Conservation (phyloP, 2,797 vertebrate species). For the Emys orbicularis region DNA sequence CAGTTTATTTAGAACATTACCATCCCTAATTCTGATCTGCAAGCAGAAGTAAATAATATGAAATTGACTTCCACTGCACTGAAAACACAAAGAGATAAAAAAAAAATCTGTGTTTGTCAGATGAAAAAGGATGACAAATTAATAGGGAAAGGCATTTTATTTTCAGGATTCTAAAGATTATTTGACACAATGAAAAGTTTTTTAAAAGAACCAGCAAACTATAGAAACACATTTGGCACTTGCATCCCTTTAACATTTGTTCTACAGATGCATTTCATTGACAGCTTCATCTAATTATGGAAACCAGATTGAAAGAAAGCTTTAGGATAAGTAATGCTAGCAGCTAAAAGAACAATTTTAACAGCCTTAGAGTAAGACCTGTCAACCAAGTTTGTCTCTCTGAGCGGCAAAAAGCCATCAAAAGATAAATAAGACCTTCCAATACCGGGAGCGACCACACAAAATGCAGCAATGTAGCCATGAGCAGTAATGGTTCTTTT, state of each 20-base stretch:
- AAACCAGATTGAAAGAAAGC: not conserved
- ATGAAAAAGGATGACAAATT: conserved; percentile 3
- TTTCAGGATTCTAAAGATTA: not conserved
- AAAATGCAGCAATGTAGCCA: rapidly evolving
- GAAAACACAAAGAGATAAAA: conserved; percentile 12
- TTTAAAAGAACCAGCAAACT: not conserved
- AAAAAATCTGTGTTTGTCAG: not conserved
- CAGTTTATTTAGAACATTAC: not conserved
- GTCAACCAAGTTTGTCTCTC: rapidly evolving
- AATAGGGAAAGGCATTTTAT: not conserved
- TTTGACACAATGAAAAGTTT: not conserved
- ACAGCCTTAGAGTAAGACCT: not conserved
- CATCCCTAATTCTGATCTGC: not conserved
- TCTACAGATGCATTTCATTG: not conserved
- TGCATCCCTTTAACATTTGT: not conserved
- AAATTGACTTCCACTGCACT: not conserved
- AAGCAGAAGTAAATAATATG: not conserved
- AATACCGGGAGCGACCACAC: not conserved
- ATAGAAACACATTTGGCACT: not conserved
- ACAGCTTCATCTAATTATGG: not conserved
- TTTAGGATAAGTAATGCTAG: not conserved
- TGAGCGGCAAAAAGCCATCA: not conserved
- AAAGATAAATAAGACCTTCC: not conserved
- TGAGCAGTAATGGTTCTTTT: not conserved
- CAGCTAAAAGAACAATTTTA: not conserved